These are phyloP conservation scores for Egretta garzetta DNA, from an alignment of 2,113 vertebrate genomes.

Conservation along the genomic window DNA sequence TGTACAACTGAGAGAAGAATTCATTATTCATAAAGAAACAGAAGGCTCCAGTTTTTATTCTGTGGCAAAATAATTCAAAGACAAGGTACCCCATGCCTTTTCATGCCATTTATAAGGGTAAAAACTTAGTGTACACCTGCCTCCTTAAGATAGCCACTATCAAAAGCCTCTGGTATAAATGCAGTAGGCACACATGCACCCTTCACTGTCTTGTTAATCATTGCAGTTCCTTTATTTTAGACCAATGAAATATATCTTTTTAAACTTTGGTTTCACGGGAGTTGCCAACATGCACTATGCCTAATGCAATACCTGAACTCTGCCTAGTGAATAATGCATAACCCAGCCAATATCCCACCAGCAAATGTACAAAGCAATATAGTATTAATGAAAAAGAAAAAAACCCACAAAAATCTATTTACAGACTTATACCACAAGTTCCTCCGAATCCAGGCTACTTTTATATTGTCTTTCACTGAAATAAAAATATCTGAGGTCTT, in stretches of 20 bases:
- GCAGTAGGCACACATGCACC: neutral
- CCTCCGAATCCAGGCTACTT: neutral
- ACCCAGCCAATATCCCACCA: neutral
- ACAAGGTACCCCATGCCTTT: neutral
- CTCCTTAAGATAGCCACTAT: neutral
- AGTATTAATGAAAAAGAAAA: neutral
- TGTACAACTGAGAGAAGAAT: neutral
- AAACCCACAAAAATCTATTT: neutral
- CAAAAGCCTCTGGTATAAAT: neutral
- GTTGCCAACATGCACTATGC: neutral
- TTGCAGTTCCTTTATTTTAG: neutral
- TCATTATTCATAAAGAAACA: neutral
- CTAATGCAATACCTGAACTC: neutral
- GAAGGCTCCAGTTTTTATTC: neutral
- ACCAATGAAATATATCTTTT: neutral
- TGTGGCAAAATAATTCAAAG: neutral
- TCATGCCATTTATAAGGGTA: neutral
- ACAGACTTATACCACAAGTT: neutral
- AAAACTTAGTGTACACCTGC: neutral
- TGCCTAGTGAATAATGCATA: neutral
- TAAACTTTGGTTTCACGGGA: neutral
- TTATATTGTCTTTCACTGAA: neutral
- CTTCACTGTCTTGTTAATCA: neutral
- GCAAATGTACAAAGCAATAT: neutral
- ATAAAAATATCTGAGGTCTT: neutral